Evolutionary conservation across 2,113 vertebrate species (phyloP), one percentile per base, ranked within the genome.

Genomic region (Egretta garzetta): DNA sequence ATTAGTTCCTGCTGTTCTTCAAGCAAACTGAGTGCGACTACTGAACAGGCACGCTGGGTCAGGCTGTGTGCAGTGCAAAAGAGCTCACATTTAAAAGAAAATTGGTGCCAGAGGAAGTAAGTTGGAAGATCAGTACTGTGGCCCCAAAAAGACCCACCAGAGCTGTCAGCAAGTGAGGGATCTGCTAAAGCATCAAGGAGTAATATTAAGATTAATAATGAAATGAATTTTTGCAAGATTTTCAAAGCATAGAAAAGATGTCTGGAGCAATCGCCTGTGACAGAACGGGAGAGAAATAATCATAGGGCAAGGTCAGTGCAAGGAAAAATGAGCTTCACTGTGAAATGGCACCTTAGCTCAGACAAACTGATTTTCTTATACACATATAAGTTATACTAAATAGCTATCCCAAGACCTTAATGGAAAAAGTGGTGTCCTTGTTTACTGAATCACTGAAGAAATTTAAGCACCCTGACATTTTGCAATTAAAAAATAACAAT

Each of bases 391-490:
- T 49, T 27, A 19, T 10, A 43, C 10, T 52, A 75, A 91, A 84
- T 27, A 91, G 10, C 6, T 9, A 49, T 49, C 7, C 18, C 17
- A 70, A 77, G 10, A 66, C 14, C 10, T 41, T 77, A 43, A 53
- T 56, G 24, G 52, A 35, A 87, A 76, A 74, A 53, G 28, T 37
- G 7, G 6, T 22, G 21, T 67, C 52, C 50, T 90, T 82, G 8
- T 88, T 97, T 80, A 76, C 22, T 21, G 15, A 49, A 73, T 81
- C 28, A 59, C 32, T 70, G 79, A 93, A 80, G 58, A 96, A 96
- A 94, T 56, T 32, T 60, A 88, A 55, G 52, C 85, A 90, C 87
- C 67, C 28, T 55, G 50, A 84, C 6, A 88, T 64, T 73, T 89
- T 94, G 9, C 28, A 93, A 67, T 85, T 67, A 32, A 72, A 92